Conservation (phyloP, 2,888 invertebrate genomes). For the Oscheius onirici region DNA sequence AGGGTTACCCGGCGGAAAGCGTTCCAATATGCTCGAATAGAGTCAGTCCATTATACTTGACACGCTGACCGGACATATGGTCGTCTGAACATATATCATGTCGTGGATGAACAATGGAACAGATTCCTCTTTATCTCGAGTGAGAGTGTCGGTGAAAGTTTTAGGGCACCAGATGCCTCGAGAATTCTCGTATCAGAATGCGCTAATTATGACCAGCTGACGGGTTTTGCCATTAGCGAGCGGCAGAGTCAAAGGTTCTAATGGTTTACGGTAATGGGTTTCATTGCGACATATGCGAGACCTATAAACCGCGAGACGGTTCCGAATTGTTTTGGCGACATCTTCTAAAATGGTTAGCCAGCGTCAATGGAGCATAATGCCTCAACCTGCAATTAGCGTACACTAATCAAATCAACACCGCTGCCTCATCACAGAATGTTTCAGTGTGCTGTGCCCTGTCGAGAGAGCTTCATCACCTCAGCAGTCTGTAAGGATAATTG, state of each 20-base stretch:
- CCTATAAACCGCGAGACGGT: constrained; percentile 26
- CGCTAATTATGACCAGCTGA: constrained; percentile 11
- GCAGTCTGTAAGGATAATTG: constrained; percentile 40
- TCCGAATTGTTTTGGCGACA: constrained; percentile 25
- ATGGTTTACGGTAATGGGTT: constrained; percentile 22
- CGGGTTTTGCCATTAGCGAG: constrained; percentile 8
- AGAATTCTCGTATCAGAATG: constrained; percentile 5
- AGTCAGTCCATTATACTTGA: constrained; percentile 18
- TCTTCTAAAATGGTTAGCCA: constrained; percentile 26
- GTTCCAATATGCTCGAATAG: no score
- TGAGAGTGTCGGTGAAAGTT: neutral
- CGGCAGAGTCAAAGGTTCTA: constrained; percentile 23
- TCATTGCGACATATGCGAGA: constrained; percentile 28
- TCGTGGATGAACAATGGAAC: neutral
- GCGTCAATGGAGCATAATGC: constrained; percentile 34
- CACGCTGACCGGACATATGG: constrained; percentile 18
- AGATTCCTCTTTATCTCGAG: neutral
- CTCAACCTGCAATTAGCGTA: constrained; percentile 31
- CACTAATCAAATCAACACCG: constrained; percentile 27
- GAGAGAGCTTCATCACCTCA: constrained; percentile 53
- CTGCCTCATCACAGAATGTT: constrained; percentile 38
- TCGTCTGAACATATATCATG: constrained; percentile 14
- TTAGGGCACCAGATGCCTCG: constrained; percentile 10
- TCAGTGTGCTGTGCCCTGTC: constrained; percentile 68
- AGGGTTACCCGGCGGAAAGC: neutral